A percentile compares a stretch with the other conserved stretches of the same genome.
phyloP scores from a whole-genome alignment of 1,140 invertebrate species.

The Ericerus pela region DNA sequence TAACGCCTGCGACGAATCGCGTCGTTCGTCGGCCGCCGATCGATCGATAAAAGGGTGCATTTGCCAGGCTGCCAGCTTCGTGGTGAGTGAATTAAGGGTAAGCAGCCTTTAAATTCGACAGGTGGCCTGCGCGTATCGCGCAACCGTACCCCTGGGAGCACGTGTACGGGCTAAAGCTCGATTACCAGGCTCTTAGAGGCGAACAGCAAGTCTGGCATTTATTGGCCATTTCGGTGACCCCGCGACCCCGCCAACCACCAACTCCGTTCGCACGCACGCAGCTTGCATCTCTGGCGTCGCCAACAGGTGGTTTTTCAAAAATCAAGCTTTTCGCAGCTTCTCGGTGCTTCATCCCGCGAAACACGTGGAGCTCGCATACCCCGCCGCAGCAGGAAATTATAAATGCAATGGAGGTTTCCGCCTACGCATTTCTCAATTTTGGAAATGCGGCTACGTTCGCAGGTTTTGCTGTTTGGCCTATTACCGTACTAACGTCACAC shows the following conservation, averaged over 20 bases:
- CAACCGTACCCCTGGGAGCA: neutral
- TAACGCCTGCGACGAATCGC: too few relatives aligned
- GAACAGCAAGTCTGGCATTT: neutral
- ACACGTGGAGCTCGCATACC: constrained; percentile 5
- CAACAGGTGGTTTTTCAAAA: constrained; percentile 8
- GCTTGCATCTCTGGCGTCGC: neutral
- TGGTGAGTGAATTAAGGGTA: too few relatives aligned
- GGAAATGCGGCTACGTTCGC: too few relatives aligned
- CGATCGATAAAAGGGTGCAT: too few relatives aligned
- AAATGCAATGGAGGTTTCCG: neutral
- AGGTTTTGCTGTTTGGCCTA: too few relatives aligned
- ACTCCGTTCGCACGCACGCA: too few relatives aligned
- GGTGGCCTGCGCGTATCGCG: neutral
- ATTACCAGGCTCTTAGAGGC: neutral
- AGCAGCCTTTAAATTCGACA: neutral
- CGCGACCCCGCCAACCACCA: neutral
- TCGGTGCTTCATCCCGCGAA: constrained; percentile 7
- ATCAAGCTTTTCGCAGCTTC: neutral
- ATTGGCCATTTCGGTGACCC: neutral
- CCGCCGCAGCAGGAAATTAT: neutral
- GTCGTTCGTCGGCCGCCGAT: too few relatives aligned
- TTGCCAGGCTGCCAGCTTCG: too few relatives aligned
- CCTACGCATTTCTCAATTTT: too few relatives aligned
- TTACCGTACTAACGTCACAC: too few relatives aligned
- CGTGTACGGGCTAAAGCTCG: neutral